Conservation (phyloP, 2,113 vertebrate genomes). For the Nymphicus hollandicus region DNA sequence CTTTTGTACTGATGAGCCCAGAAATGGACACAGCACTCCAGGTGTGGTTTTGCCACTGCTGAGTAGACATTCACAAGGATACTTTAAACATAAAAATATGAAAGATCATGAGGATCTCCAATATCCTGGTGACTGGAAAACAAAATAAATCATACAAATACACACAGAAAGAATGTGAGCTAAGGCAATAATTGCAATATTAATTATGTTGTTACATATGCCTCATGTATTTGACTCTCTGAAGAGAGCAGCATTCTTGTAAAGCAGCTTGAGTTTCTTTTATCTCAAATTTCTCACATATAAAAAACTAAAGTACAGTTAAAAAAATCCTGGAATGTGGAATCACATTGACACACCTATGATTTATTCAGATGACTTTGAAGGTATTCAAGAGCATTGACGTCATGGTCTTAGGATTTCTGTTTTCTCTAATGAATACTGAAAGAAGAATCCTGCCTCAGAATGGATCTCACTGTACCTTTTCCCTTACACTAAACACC, state of each 20-base stretch:
- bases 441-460: not conserved
- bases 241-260: not conserved
- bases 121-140: not conserved
- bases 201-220: not conserved
- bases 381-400: not conserved
- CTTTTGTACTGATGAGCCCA: not conserved
- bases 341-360: not conserved
- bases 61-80: not conserved
- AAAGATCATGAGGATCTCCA: not conserved
- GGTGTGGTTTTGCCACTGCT: not conserved
- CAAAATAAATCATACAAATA: not conserved
- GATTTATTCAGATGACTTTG: not conserved
- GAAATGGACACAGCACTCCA: not conserved
- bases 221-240: not conserved
- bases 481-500: not conserved
- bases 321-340: not conserved
- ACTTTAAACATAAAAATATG: not conserved
- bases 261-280: not conserved
- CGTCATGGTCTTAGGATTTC: not conserved
- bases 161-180: not conserved
- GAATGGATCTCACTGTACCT: not conserved
- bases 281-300: not conserved
- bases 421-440: not conserved
- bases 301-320: not conserved
- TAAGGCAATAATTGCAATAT: not conserved